phyloP scores from a whole-genome alignment of 2,113 vertebrate genomes.

The Hippocampus abdominalis region DNA sequence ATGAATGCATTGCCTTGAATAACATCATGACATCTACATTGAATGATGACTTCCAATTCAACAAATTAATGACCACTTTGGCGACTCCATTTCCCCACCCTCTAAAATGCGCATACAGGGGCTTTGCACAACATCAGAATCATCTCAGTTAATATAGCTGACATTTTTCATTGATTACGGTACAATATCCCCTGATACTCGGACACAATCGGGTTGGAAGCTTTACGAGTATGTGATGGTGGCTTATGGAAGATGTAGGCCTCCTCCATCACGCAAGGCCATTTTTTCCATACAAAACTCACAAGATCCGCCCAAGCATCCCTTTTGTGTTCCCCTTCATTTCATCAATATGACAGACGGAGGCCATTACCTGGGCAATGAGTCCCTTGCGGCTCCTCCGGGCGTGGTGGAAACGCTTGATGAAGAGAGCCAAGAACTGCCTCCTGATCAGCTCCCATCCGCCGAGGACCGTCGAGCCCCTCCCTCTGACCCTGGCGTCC shows the following conservation, averaged over 20 bases:
- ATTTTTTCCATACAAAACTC: conserved; percentile 48
- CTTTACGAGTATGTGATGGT: background rate
- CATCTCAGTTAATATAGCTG: background rate
- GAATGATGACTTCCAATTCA: background rate
- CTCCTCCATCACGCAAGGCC: conserved; percentile 47
- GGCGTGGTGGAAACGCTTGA: conserved; percentile 94
- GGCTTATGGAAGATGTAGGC: background rate
- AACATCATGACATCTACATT: background rate
- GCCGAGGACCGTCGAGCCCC: conserved; percentile 83
- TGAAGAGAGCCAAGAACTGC: conserved; percentile 90
- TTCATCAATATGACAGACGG: conserved; percentile 62
- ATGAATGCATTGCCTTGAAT: background rate
- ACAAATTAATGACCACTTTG: background rate
- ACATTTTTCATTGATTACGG: background rate
- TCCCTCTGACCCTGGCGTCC: conserved; percentile 78
- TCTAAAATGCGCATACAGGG: background rate
- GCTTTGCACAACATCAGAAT: background rate
- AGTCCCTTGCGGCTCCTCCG: conserved; percentile 92
- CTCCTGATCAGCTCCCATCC: conserved; percentile 87
- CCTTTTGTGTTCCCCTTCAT: conserved; percentile 41
- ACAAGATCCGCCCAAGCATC: conserved; percentile 49
- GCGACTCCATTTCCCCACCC: background rate
- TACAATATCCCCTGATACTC: too few relatives aligned
- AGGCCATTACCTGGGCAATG: conserved; percentile 89
- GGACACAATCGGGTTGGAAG: background rate